phyloP scores from a whole-genome alignment of 2,113 vertebrate species.

The Apodemus speciosus region DNA sequence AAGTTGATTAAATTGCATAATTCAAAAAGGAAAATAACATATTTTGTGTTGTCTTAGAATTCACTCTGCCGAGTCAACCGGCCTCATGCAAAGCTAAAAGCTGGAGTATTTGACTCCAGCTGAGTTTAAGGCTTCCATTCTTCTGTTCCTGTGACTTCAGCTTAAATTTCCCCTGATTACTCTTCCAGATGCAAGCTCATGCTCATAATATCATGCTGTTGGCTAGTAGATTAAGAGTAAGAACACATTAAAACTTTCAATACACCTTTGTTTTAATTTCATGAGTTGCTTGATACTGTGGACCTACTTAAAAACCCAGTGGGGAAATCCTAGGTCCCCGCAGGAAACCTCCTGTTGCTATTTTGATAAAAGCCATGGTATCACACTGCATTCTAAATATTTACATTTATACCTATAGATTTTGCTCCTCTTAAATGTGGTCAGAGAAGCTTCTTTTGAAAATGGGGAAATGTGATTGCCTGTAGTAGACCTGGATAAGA shows the following conservation, averaged over 20 bases:
- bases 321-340: no score
- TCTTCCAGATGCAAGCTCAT: no score
- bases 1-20: background rate
- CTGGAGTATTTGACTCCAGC: background rate
- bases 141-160: background rate
- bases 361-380: background rate
- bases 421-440: no score
- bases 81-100: background rate
- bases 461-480: background rate
- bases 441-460: background rate
- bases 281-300: background rate
- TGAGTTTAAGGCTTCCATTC: background rate
- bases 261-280: background rate
- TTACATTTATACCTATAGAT: background rate
- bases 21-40: background rate
- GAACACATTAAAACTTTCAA: background rate
- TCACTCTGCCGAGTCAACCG: background rate
- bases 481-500: no score
- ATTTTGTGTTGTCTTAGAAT: background rate
- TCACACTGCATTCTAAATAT: background rate
- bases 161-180: no score
- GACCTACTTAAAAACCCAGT: background rate
- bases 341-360: no score
- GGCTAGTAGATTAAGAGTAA: background rate
- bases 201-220: background rate